These are phyloP conservation scores for Spialia ferax DNA, from an alignment of 2,888 invertebrate genomes.

Conservation along the genomic window DNA sequence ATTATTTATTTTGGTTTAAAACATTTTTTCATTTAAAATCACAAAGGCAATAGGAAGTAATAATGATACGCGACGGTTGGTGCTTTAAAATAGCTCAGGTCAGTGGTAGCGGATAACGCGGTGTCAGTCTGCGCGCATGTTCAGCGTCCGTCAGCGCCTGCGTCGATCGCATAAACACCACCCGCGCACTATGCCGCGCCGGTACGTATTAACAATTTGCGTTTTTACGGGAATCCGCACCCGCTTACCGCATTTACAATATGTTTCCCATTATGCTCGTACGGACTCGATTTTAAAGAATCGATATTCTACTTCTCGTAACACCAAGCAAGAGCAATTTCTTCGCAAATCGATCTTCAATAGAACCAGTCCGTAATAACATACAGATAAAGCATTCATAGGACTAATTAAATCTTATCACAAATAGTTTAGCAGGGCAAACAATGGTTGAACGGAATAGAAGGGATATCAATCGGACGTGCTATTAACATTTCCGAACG, in stretches of 20 bases:
- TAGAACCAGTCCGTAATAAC: neutral
- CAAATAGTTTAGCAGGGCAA: constrained; percentile 33
- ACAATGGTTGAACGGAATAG: constrained; percentile 49
- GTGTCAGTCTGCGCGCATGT: constrained; percentile 77
- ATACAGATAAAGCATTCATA: constrained; percentile 19
- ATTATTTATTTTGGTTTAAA: too few relatives aligned
- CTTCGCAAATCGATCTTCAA: neutral
- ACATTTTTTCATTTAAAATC: too few relatives aligned
- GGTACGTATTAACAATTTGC: constrained; percentile 63
- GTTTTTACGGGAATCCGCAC: constrained; percentile 66
- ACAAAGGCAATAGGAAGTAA: constrained; percentile 46
- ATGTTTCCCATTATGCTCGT: constrained; percentile 40
- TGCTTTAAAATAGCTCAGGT: constrained; percentile 66
- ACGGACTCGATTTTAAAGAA: constrained; percentile 21
- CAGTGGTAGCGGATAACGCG: constrained; percentile 61
- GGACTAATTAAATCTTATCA: constrained; percentile 35
- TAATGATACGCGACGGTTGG: constrained; percentile 50
- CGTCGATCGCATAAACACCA: constrained; percentile 75
- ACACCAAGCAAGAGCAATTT: constrained; percentile 11
- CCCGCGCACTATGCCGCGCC: constrained; percentile 49
- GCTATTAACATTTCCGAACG: constrained; percentile 84
- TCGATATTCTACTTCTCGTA: constrained; percentile 7
- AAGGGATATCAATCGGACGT: constrained; percentile 73
- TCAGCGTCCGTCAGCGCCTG: constrained; percentile 73
- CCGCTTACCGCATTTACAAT: constrained; percentile 39